These are phyloP conservation scores for Meda fulgida DNA, from an alignment of 2,797 vertebrate species.

Conservation along the genomic window DNA sequence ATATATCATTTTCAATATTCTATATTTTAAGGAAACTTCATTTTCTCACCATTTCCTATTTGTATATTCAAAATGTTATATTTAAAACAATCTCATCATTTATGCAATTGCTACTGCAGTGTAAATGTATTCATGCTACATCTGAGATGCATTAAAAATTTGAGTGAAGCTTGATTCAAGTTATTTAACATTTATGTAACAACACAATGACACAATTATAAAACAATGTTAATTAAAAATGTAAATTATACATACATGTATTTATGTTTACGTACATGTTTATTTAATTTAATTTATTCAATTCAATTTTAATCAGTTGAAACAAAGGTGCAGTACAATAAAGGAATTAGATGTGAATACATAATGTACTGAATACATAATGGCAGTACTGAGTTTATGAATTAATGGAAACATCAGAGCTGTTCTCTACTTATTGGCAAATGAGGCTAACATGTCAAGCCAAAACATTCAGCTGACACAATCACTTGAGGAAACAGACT, in stretches of 20 bases:
- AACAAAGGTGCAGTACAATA: not conserved
- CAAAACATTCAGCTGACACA: constrained; percentile 3
- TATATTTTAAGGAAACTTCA: not conserved
- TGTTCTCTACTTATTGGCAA: not conserved
- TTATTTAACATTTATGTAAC: not conserved
- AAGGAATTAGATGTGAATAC: not conserved
- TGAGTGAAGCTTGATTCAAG: not conserved
- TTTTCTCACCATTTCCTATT: not conserved
- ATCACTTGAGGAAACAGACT: constrained; percentile 1
- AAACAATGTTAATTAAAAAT: not conserved
- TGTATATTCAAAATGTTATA: not conserved
- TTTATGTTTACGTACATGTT: no score
- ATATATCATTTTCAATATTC: not conserved
- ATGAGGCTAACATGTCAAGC: not conserved
- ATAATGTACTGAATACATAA: not conserved
- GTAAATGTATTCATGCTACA: not conserved
- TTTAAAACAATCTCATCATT: not conserved
- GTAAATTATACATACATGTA: not conserved
- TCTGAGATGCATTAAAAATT: not conserved
- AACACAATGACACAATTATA: no score
- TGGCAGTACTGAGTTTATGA: not conserved
- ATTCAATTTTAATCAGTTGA: not conserved
- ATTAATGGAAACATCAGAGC: not conserved
- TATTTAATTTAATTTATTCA: not conserved
- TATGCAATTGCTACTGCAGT: not conserved